Base-by-base conservation (phyloP, 2,113 vertebrate species). In the Gasterosteus aculeatus region DNA sequence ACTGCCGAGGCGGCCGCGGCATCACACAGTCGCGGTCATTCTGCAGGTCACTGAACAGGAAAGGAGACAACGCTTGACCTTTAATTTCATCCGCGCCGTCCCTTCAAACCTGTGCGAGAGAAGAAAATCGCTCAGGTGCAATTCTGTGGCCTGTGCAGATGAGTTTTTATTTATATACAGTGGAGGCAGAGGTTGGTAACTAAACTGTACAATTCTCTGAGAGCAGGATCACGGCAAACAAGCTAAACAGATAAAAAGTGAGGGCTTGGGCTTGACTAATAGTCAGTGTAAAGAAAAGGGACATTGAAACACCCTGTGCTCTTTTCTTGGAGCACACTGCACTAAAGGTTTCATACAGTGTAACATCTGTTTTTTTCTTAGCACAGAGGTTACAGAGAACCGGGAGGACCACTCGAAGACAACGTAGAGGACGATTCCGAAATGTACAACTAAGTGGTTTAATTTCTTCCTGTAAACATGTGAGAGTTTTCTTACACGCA, bases 21-120 rank as follows among this genome's bases (percentile, higher is more conserved):
- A 57, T 49, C 62, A 44, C 64, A 63, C 56, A 15, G 74, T 57
- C 77, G 61, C 7, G 59, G 57, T 76, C 79, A 66, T 47, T 44
- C 74, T 71, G 51, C 22, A 69, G 78, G 82, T 86, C 86, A 75
- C 22, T 56, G 72, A 63, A 18, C 62, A 19, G 33, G 39, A 59
- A 57, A 77, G 69, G 63, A 72, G 59, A 39, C 38, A 3, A 67
- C 10, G 6, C 57, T 83, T 81, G 73, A 89, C 72, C 79, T 79
- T 87, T 86, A 31, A 78, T 77, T 66, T 66, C 14, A 56, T 51
- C 47, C 12, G 1, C 14, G 31, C 15, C 29, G 35, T 72, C 57
- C n/a, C 47, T 79, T 74, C 33, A 63, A 69, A 67, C 69, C 31
- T 47, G 51, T 54, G 41, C 3, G 9, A 12, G 11, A 42, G 41